These are phyloP conservation scores for Tenrec ecaudatus DNA, from an alignment of 2,113 vertebrate genomes.

Conservation along the genomic window DNA sequence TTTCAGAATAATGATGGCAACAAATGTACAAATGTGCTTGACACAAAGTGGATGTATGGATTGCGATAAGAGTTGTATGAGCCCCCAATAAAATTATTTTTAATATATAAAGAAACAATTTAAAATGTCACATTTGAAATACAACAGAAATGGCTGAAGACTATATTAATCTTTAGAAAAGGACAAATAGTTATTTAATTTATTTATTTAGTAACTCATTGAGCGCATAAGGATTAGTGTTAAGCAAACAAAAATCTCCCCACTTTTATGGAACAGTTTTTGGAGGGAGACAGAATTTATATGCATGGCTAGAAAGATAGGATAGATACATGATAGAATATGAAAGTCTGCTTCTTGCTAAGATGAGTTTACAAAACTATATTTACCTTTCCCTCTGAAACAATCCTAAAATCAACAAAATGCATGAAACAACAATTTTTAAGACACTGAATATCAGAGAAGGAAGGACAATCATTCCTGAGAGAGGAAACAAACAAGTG, in stretches of 20 bases:
- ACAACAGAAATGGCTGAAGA: conserved; percentile 9
- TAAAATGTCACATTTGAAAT: not conserved
- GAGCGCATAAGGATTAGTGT: not conserved
- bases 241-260: not conserved
- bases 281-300: not conserved
- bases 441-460: not conserved
- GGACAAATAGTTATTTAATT: not conserved
- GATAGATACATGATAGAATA: conserved; percentile 11
- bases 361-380: not conserved
- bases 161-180: conserved; percentile 8
- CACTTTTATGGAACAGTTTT: not conserved
- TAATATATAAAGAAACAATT: not conserved
- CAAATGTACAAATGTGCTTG: too few species aligned
- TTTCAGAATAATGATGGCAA: too few species aligned
- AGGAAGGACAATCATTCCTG: not conserved
- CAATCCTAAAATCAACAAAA: conserved; percentile 17
- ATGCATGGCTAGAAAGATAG: not conserved
- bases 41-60: too few species aligned
- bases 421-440: not conserved
- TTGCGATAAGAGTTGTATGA: too few species aligned
- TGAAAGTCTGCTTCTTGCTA: not conserved
- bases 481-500: not conserved
- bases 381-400: not conserved
- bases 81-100: too few species aligned
- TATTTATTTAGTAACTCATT: not conserved